Evolutionary conservation across 2,888 invertebrate genomes (phyloP).

Genomic region (Dromius quadrimaculatus): DNA sequence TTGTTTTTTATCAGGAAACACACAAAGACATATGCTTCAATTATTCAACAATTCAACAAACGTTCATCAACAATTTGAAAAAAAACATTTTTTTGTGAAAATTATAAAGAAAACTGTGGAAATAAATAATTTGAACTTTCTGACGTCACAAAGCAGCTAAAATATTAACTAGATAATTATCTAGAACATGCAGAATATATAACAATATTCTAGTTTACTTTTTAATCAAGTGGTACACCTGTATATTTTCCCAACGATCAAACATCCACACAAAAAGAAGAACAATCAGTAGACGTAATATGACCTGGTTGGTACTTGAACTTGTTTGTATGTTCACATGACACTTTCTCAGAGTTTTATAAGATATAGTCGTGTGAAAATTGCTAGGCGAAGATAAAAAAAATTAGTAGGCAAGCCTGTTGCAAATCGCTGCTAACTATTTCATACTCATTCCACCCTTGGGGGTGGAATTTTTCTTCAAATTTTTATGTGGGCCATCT

Average conservation of each 20-base stretch:
- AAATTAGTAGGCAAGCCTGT: too few relatives aligned
- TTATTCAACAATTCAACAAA: conserved; percentile 17
- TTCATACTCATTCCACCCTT: too few relatives aligned
- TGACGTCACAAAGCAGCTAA: conserved; percentile 1
- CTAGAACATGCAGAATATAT: not conserved
- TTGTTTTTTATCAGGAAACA: conserved; percentile 1
- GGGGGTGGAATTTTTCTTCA: too few relatives aligned
- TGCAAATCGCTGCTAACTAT: too few relatives aligned
- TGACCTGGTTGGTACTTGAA: conserved; percentile 35
- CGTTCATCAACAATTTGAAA: not conserved
- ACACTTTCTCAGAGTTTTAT: conserved; percentile 29
- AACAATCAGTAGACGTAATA: not conserved
- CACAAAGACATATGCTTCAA: conserved; percentile 8
- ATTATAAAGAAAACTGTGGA: not conserved
- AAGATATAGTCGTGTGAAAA: not conserved
- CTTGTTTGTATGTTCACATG: conserved; percentile 33
- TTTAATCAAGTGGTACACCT: conserved; percentile 24
- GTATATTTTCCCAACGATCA: conserved; percentile 1
- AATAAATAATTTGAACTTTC: not conserved
- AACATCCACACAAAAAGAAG: not conserved
- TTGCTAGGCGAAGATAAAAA: not conserved
- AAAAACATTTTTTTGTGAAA: too few relatives aligned
- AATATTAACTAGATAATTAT: conserved; percentile 17
- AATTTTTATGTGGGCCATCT: too few relatives aligned
- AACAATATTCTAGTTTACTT: not conserved